Conservation (phyloP, 2,888 invertebrate genomes). For the Drosophila paranaensis region DNA sequence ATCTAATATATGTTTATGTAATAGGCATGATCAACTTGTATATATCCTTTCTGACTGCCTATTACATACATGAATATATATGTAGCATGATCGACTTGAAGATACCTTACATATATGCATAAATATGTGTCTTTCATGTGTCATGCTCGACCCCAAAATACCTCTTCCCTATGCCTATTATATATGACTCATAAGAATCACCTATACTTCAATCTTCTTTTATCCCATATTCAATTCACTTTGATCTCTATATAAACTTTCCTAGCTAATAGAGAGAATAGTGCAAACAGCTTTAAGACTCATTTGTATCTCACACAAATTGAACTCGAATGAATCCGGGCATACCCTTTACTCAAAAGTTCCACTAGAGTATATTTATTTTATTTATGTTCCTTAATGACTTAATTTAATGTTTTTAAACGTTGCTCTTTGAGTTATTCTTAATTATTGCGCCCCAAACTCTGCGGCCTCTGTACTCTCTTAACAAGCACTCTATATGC, state of each 20-base stretch:
- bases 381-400: slow-evolving; percentile 16
- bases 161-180: no score
- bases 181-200: no score
- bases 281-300: neutral
- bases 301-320: neutral
- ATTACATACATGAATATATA: no score
- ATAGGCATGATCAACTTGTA: no score
- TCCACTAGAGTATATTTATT: neutral
- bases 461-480: slow-evolving; percentile 8
- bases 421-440: slow-evolving; percentile 21
- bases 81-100: no score
- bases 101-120: no score
- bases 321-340: neutral
- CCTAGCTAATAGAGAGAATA: neutral
- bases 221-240: no score
- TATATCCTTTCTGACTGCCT: no score
- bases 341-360: neutral
- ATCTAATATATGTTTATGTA: no score
- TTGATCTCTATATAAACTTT: no score
- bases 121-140: no score
- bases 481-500: slow-evolving; percentile 3
- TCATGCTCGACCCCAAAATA: neutral
- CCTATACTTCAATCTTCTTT: no score
- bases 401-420: slow-evolving; percentile 27
- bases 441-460: slow-evolving; percentile 18